Conservation (phyloP, 2,888 invertebrate genomes). For the Drosophila eohydei region DNA sequence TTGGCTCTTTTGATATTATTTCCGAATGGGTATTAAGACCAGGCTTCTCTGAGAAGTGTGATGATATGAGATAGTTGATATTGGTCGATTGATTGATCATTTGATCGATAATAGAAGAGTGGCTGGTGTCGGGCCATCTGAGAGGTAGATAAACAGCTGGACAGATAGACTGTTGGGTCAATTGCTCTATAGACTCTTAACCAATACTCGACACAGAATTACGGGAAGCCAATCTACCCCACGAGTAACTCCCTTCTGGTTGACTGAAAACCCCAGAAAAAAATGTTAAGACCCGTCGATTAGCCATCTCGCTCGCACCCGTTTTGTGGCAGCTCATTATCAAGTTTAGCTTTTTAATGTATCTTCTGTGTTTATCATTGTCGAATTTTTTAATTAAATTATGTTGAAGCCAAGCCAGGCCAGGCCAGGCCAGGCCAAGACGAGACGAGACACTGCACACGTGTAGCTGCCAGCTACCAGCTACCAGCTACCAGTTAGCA, state of each 20-base stretch:
- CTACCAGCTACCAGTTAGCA: background rate
- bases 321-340: slow-evolving; percentile 26
- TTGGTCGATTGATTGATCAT: no score
- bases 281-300: slow-evolving; percentile 32
- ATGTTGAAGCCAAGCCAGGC: slow-evolving; percentile 42
- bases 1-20: no score
- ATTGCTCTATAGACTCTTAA: background rate
- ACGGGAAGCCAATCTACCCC: background rate
- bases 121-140: no score
- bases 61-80: background rate
- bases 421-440: slow-evolving; percentile 10
- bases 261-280: background rate
- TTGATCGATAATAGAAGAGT: no score
- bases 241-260: background rate
- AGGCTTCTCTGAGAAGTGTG: background rate
- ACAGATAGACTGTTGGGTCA: no score
- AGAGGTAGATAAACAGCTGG: background rate
- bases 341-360: slow-evolving; percentile 63
- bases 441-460: slow-evolving; percentile 37
- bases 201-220: background rate
- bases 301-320: slow-evolving; percentile 16
- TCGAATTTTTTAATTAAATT: slow-evolving; percentile 77
- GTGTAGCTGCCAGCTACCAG: slow-evolving; percentile 27
- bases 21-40: background rate
- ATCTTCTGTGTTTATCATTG: slow-evolving; percentile 71